Evolutionary conservation across 2,797 vertebrate species (phyloP).

Genomic region (Chaunax sp.): DNA sequence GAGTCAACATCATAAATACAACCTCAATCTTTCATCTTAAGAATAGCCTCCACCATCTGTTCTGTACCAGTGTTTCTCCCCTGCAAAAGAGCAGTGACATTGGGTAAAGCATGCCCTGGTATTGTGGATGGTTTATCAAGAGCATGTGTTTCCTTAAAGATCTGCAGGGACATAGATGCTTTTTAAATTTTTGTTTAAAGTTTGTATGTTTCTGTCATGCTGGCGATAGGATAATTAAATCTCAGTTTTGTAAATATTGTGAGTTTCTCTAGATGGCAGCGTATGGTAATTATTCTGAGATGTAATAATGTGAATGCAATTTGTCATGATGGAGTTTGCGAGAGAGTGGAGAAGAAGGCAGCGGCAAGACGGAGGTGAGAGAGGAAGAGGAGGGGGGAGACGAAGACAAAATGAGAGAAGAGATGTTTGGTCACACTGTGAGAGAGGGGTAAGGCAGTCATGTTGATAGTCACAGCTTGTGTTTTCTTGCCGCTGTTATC

Average conservation of each 20-base stretch:
- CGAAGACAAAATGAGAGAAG: background rate
- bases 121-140: background rate
- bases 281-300: constrained; percentile 32
- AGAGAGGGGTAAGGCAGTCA: constrained; percentile 26
- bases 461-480: background rate
- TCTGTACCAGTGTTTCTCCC: background rate
- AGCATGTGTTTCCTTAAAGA: background rate
- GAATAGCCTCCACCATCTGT: constrained; percentile 9
- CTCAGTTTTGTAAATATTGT: constrained; percentile 8
- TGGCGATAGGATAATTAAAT: constrained; percentile 22
- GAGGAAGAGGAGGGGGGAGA: background rate
- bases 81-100: background rate
- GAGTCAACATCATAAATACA: background rate
- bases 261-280: constrained; percentile 34
- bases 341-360: background rate
- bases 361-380: background rate
- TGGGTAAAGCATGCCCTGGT: background rate
- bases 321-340: constrained; percentile 18
- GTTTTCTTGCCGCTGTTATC: constrained; percentile 50
- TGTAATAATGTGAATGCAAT: constrained; percentile 30
- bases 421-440: constrained; percentile 17
- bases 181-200: background rate
- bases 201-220: constrained; percentile 1
- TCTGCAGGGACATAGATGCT: background rate
- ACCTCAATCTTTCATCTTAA: constrained; percentile 13